Evolutionary conservation across 1,140 invertebrate genomes (phyloP).

Genomic region (Trachymyrmex cornetzi): DNA sequence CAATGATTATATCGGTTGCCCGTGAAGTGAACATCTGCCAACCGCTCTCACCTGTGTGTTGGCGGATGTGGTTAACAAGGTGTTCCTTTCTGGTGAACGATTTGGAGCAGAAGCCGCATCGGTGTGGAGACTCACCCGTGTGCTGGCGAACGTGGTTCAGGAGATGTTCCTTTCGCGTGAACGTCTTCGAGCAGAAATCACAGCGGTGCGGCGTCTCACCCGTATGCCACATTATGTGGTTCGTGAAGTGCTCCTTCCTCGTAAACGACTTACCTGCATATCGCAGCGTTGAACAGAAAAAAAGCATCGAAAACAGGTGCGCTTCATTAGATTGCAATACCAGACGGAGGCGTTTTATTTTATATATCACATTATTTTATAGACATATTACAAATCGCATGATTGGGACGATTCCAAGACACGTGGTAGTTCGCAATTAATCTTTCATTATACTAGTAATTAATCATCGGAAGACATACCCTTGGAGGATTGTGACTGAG

Average conservation of each 20-base stretch:
- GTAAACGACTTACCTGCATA: slow-evolving; percentile 92
- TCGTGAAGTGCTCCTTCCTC: slow-evolving; percentile 94
- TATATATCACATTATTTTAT: not conserved
- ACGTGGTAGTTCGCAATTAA: not conserved
- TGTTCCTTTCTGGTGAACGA: slow-evolving; percentile 94
- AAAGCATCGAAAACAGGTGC: slow-evolving; percentile 60
- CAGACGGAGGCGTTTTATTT: not conserved
- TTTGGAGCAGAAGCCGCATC: slow-evolving; percentile 93
- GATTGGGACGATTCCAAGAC: slow-evolving; percentile 71
- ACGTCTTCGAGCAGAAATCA: slow-evolving; percentile 94
- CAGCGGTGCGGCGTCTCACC: slow-evolving; percentile 95
- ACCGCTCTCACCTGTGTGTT: slow-evolving; percentile 91
- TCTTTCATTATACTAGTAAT: not conserved
- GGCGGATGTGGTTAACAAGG: slow-evolving; percentile 91
- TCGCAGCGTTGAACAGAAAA: slow-evolving; percentile 70
- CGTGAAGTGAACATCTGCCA: slow-evolving; percentile 84
- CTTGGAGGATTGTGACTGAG: too few species aligned
- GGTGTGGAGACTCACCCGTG: slow-evolving; percentile 93
- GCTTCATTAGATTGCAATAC: slow-evolving; percentile 65
- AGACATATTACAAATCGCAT: not conserved
- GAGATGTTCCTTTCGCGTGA: slow-evolving; percentile 93
- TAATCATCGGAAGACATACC: not conserved
- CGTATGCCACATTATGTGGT: slow-evolving; percentile 95
- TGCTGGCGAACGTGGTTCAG: slow-evolving; percentile 94
- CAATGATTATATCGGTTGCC: slow-evolving; percentile 78